These are phyloP conservation scores for Craseonycteris thonglongyai DNA, from an alignment of 2,113 vertebrate genomes.

Conservation along the genomic window DNA sequence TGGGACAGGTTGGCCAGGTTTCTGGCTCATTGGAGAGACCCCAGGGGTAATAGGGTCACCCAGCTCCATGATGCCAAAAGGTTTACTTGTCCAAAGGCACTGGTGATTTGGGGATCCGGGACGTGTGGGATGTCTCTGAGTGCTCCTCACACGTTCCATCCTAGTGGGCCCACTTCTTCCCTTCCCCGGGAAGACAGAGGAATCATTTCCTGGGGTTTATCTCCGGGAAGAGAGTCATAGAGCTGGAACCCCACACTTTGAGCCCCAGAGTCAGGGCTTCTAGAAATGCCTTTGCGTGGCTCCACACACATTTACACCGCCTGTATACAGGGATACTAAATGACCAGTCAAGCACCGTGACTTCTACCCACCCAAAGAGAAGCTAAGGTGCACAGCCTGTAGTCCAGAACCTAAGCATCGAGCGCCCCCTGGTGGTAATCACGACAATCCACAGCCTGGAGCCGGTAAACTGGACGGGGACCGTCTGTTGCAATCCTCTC, in stretches of 20 bases:
- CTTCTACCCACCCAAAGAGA: background rate
- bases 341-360: background rate
- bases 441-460: background rate
- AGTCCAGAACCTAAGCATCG: background rate
- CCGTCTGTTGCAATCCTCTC: background rate
- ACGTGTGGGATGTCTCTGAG: background rate
- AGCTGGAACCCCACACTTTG: background rate
- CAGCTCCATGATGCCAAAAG: background rate
- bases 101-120: background rate
- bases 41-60: background rate
- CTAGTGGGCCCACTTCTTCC: background rate
- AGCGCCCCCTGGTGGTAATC: constrained; percentile 44
- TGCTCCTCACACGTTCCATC: background rate
- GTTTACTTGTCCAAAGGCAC: background rate
- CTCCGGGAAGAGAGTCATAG: background rate
- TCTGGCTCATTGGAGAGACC: background rate
- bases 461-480: background rate
- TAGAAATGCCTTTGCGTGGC: background rate
- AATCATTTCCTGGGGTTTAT: background rate
- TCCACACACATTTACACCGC: background rate
- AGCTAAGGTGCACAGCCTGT: background rate
- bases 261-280: background rate
- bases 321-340: background rate
- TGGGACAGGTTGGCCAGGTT: background rate
- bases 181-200: background rate